phyloP scores from a whole-genome alignment of 2,113 vertebrate species.

The Cochlearius cochlearius region DNA sequence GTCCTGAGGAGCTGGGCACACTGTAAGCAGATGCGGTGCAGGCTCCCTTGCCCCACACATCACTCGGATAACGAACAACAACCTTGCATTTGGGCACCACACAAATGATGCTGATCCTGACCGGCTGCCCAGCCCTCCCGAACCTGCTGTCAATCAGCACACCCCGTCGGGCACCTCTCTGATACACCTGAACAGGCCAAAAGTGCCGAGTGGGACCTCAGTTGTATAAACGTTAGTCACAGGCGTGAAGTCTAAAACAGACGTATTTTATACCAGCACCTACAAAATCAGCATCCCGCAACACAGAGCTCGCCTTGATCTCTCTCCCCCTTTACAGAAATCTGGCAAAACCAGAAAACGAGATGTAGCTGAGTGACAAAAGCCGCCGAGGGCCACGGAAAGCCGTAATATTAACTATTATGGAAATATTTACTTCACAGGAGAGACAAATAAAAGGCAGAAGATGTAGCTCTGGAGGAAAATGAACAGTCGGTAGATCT shows the following conservation, averaged over 20 bases:
- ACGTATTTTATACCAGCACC: not conserved
- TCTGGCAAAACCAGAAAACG: not conserved
- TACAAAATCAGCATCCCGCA: not conserved
- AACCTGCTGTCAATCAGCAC: not conserved
- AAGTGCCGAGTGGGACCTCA: not conserved
- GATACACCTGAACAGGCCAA: not conserved
- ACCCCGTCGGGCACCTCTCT: not conserved
- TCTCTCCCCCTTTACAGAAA: not conserved
- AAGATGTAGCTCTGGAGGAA: not conserved
- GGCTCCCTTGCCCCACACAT: not conserved
- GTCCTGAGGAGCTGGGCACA: not conserved
- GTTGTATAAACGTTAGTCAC: not conserved
- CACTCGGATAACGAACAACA: not conserved
- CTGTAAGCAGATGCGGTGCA: not conserved
- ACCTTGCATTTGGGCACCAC: not conserved
- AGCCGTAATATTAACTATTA: not conserved
- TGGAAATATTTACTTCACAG: not conserved
- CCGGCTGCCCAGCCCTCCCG: not conserved
- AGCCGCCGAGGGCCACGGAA: not conserved
- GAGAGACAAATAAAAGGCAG: not conserved
- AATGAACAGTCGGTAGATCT: not conserved
- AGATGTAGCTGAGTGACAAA: not conserved
- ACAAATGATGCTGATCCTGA: not conserved
- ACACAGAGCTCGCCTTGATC: not conserved
- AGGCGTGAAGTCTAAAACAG: not conserved